Conservation (phyloP, 2,113 vertebrate genomes). For the Sturnus vulgaris region DNA sequence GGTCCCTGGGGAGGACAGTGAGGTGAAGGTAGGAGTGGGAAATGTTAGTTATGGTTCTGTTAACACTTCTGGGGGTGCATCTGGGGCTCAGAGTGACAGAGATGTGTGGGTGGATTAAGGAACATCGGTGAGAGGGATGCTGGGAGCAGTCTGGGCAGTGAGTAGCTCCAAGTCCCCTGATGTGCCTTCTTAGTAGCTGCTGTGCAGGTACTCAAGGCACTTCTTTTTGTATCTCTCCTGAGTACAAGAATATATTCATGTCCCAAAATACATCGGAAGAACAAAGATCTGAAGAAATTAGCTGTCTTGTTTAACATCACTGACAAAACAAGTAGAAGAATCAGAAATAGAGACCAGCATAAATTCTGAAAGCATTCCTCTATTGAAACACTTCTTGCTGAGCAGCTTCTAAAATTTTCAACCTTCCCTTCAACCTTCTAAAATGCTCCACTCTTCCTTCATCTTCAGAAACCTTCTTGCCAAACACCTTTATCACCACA, state of each 20-base stretch:
- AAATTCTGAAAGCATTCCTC: neutral
- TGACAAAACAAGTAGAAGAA: neutral
- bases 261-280: neutral
- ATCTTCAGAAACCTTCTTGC: neutral
- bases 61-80: neutral
- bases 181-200: neutral
- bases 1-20: neutral
- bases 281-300: neutral
- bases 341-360: neutral
- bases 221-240: neutral
- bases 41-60: neutral
- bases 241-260: neutral
- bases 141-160: neutral
- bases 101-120: neutral
- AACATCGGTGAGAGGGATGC: fast-evolving
- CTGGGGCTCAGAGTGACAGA: neutral
- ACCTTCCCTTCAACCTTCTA: neutral
- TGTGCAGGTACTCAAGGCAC: neutral
- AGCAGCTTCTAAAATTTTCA: neutral
- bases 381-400: neutral
- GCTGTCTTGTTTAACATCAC: neutral
- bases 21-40: neutral
- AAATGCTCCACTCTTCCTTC: neutral
- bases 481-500: neutral
- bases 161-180: neutral